Percentiles rank a stretch among this genome's conserved stretches.
Conservation (phyloP, 37 sponge, comb jelly and placozoan genomes). For the Beroe ovata region DNA sequence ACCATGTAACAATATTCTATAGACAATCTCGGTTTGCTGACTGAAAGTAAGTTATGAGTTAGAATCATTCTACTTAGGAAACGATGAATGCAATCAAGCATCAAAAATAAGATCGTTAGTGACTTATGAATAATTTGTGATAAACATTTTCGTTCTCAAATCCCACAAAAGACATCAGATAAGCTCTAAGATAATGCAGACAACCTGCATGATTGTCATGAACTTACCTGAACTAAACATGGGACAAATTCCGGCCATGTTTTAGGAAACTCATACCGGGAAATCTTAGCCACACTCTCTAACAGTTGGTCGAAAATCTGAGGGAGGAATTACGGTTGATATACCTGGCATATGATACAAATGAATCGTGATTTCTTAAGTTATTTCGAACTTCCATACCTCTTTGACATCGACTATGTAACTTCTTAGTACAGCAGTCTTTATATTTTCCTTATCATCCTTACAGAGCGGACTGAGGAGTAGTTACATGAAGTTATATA, state of each 20-base stretch:
- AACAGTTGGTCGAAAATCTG: constrained; percentile 48
- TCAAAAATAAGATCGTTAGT: too few species aligned
- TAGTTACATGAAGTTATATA: too few species aligned
- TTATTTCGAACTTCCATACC: too few species aligned
- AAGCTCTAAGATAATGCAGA: too few species aligned
- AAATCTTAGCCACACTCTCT: neutral
- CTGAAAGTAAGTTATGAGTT: neutral
- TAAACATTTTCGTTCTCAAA: too few species aligned
- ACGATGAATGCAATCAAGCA: too few species aligned
- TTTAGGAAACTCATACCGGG: constrained; percentile 44
- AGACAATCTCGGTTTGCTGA: neutral
- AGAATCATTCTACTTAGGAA: neutral
- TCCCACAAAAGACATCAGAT: too few species aligned
- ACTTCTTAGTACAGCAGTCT: neutral
- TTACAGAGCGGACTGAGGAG: constrained; percentile 43
- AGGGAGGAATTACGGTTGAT: neutral
- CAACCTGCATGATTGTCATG: too few species aligned
- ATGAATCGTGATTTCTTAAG: neutral
- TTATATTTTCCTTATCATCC: constrained; percentile 38
- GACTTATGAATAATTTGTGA: too few species aligned
- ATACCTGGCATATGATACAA: neutral
- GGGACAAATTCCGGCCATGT: constrained; percentile 19
- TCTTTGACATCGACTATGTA: neutral
- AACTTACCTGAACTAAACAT: constrained; percentile 7
- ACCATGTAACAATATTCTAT: constrained; percentile 52